These are phyloP conservation scores for Sturnus vulgaris DNA, from an alignment of 2,113 vertebrate genomes.

Conservation along the genomic window DNA sequence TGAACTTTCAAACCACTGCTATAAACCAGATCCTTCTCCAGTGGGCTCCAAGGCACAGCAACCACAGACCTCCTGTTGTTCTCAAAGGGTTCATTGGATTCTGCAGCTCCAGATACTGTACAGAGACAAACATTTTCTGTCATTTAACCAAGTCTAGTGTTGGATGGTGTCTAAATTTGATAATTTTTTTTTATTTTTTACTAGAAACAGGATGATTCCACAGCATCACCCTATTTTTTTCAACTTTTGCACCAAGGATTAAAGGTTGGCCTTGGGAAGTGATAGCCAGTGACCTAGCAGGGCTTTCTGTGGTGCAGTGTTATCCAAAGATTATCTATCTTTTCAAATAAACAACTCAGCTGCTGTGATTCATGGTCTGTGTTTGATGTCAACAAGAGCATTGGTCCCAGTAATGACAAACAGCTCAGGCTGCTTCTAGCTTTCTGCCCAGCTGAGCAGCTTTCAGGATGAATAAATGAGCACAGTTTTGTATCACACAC, in stretches of 20 bases:
- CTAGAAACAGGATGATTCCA: background rate
- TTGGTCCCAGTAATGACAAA: background rate
- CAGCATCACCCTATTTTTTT: background rate
- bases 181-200: background rate
- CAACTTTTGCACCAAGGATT: background rate
- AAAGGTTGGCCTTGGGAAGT: background rate
- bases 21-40: background rate
- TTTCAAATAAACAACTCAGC: background rate
- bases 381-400: slow-evolving; percentile 19
- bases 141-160: background rate
- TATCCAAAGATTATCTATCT: background rate
- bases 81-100: background rate
- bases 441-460: background rate
- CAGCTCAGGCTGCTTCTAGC: background rate
- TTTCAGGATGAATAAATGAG: background rate
- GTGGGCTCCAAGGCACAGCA: background rate
- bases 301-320: background rate
- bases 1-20: background rate
- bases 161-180: background rate
- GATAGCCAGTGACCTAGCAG: background rate
- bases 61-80: background rate
- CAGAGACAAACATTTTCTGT: background rate
- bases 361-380: background rate
- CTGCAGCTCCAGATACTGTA: background rate
- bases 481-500: background rate